These are phyloP conservation scores for Macrochelys suwanniensis DNA, from an alignment of 2,797 vertebrate genomes.

Conservation along the genomic window DNA sequence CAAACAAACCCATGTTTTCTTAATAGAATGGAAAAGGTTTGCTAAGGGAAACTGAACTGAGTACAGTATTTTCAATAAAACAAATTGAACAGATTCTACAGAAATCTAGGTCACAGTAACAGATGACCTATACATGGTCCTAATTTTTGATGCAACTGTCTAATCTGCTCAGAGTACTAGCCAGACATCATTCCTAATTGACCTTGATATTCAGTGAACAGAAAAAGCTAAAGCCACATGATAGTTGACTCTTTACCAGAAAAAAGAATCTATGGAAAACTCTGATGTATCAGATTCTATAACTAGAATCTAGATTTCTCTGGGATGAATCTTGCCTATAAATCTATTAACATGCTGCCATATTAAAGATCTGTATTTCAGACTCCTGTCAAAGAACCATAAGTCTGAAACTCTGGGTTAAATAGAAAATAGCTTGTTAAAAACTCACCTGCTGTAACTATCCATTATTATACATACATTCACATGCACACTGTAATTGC, in stretches of 20 bases:
- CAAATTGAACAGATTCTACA: conserved; percentile 86
- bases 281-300: background rate
- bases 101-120: conserved; percentile 89
- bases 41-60: conserved; percentile 76
- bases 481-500: background rate
- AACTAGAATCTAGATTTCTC: conserved; percentile 14
- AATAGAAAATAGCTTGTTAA: background rate
- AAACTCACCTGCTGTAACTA: background rate
- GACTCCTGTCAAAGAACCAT: background rate
- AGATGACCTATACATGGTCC: conserved; percentile 85
- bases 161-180: conserved; percentile 87
- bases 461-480: background rate
- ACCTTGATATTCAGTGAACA: conserved; percentile 92
- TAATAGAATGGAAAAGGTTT: conserved; percentile 34
- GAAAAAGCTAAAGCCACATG: conserved; percentile 83
- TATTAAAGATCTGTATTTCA: background rate
- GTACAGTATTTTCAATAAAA: conserved; percentile 79
- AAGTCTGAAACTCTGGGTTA: background rate
- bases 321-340: background rate
- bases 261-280: conserved; percentile 66
- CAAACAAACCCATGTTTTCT: conserved; percentile 71
- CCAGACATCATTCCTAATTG: conserved; percentile 89
- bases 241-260: conserved; percentile 71
- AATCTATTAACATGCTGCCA: background rate
- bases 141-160: conserved; percentile 85